Base-by-base conservation (phyloP, 2,888 invertebrate species). In the Cloeon dipterum region DNA sequence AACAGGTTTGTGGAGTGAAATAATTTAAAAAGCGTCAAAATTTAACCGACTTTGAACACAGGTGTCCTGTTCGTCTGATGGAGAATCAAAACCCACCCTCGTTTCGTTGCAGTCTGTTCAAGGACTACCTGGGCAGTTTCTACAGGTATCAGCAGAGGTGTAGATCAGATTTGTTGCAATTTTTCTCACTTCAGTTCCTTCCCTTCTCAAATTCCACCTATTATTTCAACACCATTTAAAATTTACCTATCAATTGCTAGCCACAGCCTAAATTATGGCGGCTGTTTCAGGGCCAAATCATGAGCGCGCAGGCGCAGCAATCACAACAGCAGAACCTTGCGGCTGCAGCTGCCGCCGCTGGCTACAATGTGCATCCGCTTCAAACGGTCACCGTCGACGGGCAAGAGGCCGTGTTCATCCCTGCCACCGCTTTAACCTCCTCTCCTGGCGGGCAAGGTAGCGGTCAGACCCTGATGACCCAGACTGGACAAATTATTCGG, bases 321-420 rank as follows among this genome's bases (percentile, higher is more conserved):
- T 63, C 67, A 39, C 57, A 68, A 41, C 68, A 68, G 46, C 65
- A 66, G 37, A 49, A 63, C 39, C 49, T 62, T 4, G 63, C 63
- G 7, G 62, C 50, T 33, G 50, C 54, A 7, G 29, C 29, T 5
- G 29, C 29, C n/a, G 16, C 32, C n/a, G 32, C 32, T 3, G 35
- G 36, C 20, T 32, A 35, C 41, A 66, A 70, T 8, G 72, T 78
- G 49, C 76, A 70, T 36, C 79, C 81, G 25, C 76, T 86, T 71
- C 89, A 89, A 55, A 78, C 86, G 1, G 79, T 91, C 38, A 86
- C 82, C 16, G 76, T 89, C 16, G 89, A 91, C 54, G 88, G 88
- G 0, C 88, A 89, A 52, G 88, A 91, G 50, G 86, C 86, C 0
- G 66, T 89, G 17, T 85, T 88, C 52, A 86, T 89, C 50, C 88